A percentile compares a stretch with the other conserved stretches of the same genome.
Conservation (phyloP, 2,888 invertebrate species). For the Heteropelma amictum region DNA sequence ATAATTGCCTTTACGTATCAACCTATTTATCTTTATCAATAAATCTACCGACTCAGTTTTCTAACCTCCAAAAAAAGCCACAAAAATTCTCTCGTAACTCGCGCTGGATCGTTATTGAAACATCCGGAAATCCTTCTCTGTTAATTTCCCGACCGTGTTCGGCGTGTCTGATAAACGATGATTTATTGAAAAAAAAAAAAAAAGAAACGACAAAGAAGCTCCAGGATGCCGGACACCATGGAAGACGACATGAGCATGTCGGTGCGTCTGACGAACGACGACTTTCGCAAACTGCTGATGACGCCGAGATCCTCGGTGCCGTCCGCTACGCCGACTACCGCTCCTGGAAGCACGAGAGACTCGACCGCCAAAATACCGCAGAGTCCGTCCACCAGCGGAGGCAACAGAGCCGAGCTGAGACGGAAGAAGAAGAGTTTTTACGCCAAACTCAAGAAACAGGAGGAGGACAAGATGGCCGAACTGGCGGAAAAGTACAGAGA, state of each 20-base stretch:
- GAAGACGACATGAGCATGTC: constrained; percentile 79
- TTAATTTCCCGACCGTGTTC: too few species aligned
- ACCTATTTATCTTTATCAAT: too few species aligned
- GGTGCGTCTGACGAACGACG: constrained; percentile 95
- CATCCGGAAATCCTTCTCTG: too few species aligned
- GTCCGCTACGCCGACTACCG: constrained; percentile 79
- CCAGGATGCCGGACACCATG: constrained; percentile 72
- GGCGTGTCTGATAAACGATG: too few species aligned
- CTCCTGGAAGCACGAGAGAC: constrained; percentile 83
- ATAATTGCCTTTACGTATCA: too few species aligned
- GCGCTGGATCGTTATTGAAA: too few species aligned
- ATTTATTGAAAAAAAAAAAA: too few species aligned
- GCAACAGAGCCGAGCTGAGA: constrained; percentile 86
- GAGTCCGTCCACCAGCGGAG: constrained; percentile 69
- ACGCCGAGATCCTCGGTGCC: constrained; percentile 91
- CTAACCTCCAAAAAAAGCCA: too few species aligned
- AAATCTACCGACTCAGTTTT: too few species aligned
- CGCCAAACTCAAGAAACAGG: constrained; percentile 95
- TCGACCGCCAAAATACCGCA: constrained; percentile 84
- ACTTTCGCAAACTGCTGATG: constrained; percentile 96
- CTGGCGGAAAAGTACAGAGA: constrained; percentile 96
- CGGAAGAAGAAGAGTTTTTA: constrained; percentile 97
- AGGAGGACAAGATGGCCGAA: constrained; percentile 96
- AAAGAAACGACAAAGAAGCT: too few species aligned
- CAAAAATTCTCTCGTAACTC: too few species aligned